These are phyloP conservation scores for Anniella stebbinsi DNA, from an alignment of 2,797 vertebrate species.

Conservation along the genomic window DNA sequence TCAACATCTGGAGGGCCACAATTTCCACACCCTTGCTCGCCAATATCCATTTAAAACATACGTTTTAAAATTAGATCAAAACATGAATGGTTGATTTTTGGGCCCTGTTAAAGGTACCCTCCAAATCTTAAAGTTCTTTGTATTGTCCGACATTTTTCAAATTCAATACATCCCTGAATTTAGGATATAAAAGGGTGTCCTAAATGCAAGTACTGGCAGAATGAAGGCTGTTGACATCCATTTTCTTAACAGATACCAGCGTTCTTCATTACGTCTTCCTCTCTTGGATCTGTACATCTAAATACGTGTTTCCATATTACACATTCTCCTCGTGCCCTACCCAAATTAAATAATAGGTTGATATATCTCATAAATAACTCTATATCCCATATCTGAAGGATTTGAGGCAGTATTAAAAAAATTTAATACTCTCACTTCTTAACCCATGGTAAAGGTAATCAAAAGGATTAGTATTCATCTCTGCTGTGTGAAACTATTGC, in stretches of 20 bases:
- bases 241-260: not conserved
- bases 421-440: not conserved
- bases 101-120: not conserved
- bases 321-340: not conserved
- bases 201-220: not conserved
- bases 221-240: too few species aligned
- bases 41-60: not conserved
- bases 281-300: not conserved
- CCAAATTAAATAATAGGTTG: not conserved
- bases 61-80: not conserved
- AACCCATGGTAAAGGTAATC: not conserved
- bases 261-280: not conserved
- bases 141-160: not conserved
- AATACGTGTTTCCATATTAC: not conserved
- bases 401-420: not conserved
- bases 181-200: not conserved
- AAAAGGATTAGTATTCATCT: not conserved
- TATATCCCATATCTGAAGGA: not conserved
- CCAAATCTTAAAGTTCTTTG: not conserved
- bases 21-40: not conserved
- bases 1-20: not conserved
- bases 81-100: not conserved
- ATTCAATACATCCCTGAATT: not conserved
- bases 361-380: not conserved
- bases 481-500: not conserved